A percentile compares a stretch with the other conserved stretches of the same genome.
Evolutionary conservation across 2,113 vertebrate genomes (phyloP).

Genomic region (Sardina pilchardus): DNA sequence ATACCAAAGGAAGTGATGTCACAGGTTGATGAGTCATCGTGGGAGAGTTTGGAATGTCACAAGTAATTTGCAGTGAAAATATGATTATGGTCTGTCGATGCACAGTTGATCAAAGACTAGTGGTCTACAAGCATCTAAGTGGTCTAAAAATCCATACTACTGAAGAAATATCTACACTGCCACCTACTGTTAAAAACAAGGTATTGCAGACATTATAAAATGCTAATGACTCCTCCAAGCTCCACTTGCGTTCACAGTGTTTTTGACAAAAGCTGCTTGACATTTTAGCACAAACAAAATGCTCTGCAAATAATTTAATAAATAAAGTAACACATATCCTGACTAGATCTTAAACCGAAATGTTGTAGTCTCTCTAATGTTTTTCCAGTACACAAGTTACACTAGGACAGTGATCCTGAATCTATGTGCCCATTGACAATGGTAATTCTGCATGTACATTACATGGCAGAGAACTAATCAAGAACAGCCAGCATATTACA

Average conservation of each 20-base stretch:
- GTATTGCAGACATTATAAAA: not conserved
- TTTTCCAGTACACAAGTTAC: not conserved
- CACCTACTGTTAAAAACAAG: conserved; percentile 42
- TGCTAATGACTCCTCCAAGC: not conserved
- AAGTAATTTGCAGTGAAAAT: not conserved
- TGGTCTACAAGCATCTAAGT: not conserved
- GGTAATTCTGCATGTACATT: not conserved
- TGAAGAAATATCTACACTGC: conserved; percentile 39
- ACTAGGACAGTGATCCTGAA: not conserved
- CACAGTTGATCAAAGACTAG: not conserved
- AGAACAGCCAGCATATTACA: not conserved
- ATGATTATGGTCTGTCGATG: not conserved
- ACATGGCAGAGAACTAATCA: not conserved
- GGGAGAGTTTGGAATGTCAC: not conserved
- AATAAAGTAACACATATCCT: conserved; percentile 30
- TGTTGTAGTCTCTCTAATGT: not conserved
- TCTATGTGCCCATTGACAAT: not conserved
- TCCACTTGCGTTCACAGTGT: conserved; percentile 18
- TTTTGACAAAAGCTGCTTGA: conserved; percentile 21
- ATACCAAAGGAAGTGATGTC: not conserved
- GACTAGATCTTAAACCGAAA: not conserved
- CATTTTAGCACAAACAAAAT: conserved; percentile 19
- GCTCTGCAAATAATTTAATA: conserved; percentile 53
- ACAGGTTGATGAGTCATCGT: not conserved
- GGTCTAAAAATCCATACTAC: not conserved